A percentile compares a stretch with the other conserved stretches of the same genome.
These are phyloP conservation scores for Enoplosus armatus DNA, from an alignment of 2,797 vertebrate species.

Conservation along the genomic window DNA sequence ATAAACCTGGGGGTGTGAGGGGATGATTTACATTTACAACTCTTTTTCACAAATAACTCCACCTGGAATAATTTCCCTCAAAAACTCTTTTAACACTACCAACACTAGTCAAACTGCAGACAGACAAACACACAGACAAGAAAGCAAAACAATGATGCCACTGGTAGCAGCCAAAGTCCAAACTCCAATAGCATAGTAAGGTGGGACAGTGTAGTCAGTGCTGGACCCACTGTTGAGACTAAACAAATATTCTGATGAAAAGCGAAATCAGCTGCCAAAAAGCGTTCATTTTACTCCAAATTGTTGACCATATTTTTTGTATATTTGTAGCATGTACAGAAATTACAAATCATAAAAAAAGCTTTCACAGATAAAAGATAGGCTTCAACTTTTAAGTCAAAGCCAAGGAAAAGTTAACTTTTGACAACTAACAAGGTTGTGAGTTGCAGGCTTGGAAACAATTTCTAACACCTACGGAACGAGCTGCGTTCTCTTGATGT, in stretches of 20 bases:
- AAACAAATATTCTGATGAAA: conserved; percentile 43
- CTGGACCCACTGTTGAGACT: background rate
- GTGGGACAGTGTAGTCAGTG: conserved; percentile 15
- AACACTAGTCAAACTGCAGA: conserved; percentile 22
- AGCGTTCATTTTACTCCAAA: background rate
- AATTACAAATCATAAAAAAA: background rate
- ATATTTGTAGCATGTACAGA: background rate
- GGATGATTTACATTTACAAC: background rate
- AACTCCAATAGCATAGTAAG: background rate
- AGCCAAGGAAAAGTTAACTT: conserved; percentile 44
- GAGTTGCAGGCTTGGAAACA: background rate
- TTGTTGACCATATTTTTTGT: background rate
- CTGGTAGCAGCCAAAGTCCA: conserved; percentile 27
- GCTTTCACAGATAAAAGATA: conserved; percentile 10
- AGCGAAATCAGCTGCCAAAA: background rate
- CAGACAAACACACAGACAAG: background rate
- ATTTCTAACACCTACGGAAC: conserved; percentile 21
- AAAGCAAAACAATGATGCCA: conserved; percentile 11
- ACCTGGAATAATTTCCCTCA: background rate
- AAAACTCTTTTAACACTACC: background rate
- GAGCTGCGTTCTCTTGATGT: background rate
- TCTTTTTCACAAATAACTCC: conserved; percentile 4
- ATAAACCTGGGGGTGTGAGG: background rate
- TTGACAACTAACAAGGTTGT: conserved; percentile 36
- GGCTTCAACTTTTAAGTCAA: conserved; percentile 37